A percentile compares a stretch with the other conserved stretches of the same genome.
Conservation (phyloP, 1,140 invertebrate genomes). For the Penaeus indicus region DNA sequence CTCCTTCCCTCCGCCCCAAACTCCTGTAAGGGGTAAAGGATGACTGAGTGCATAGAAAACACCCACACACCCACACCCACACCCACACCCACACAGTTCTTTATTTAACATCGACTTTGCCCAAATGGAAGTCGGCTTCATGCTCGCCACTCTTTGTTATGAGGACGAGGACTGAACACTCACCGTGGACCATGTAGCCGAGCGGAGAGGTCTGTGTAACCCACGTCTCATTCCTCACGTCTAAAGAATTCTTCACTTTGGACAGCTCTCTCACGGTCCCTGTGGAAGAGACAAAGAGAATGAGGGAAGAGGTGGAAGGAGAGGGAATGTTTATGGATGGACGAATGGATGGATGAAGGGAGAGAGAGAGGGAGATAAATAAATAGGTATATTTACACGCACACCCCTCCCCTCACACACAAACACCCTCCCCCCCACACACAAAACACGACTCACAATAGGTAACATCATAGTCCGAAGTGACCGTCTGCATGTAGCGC, state of each 20-base stretch:
- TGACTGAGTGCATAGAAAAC: background rate
- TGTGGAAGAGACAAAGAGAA: constrained; percentile 70
- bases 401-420: background rate
- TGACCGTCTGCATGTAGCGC: constrained; percentile 88
- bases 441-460: constrained; percentile 80
- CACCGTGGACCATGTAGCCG: constrained; percentile 86
- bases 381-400: background rate
- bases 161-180: constrained; percentile 61
- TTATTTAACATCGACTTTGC: background rate
- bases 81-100: background rate
- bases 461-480: constrained; percentile 91
- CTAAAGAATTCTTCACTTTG: constrained; percentile 85
- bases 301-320: background rate
- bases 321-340: too few relatives aligned
- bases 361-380: constrained; percentile 65
- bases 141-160: too few relatives aligned
- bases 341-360: too few relatives aligned
- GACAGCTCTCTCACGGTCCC: constrained; percentile 89
- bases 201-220: constrained; percentile 86
- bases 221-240: constrained; percentile 92
- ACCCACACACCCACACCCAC: background rate
- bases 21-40: constrained; percentile 73
- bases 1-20: constrained; percentile 91
- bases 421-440: background rate
- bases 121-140: too few relatives aligned